A percentile compares a stretch with the other conserved stretches of the same genome.
phyloP scores from a whole-genome alignment of 2,797 vertebrate species.

The Pagetopsis macropterus region DNA sequence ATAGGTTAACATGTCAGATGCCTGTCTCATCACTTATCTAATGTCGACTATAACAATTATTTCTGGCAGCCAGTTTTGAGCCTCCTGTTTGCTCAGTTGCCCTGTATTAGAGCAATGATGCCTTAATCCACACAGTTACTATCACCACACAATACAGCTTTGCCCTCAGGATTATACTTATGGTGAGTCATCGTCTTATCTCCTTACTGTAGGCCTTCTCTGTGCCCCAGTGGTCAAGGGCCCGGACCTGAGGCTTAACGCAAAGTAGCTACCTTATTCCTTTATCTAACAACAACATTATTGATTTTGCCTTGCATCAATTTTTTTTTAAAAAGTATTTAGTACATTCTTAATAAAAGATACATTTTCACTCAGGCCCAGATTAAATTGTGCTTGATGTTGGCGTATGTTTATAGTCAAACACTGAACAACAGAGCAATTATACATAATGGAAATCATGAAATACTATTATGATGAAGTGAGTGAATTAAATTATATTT shows the following conservation, averaged over 20 bases:
- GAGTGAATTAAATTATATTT: neutral
- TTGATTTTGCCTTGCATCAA: neutral
- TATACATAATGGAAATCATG: neutral
- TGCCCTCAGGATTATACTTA: constrained; percentile 65
- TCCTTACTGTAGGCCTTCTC: constrained; percentile 33
- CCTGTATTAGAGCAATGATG: constrained; percentile 47
- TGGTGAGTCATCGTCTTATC: constrained; percentile 68
- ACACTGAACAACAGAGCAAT: neutral
- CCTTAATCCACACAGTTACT: constrained; percentile 70
- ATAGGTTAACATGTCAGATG: constrained; percentile 17
- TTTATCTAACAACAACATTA: constrained; percentile 7
- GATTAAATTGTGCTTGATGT: constrained; percentile 1
- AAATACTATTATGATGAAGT: neutral
- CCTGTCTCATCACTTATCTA: constrained; percentile 34
- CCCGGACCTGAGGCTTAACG: constrained; percentile 16
- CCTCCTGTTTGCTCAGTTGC: constrained; percentile 44
- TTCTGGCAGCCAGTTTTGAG: constrained; percentile 43
- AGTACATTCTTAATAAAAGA: neutral
- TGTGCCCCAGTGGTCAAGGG: constrained; percentile 28
- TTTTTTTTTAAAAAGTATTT: neutral
- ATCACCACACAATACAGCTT: constrained; percentile 63
- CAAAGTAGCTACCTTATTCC: constrained; percentile 19
- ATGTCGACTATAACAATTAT: constrained; percentile 18
- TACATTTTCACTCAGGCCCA: neutral
- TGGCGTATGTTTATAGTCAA: neutral